phyloP scores from a whole-genome alignment of 2,113 vertebrate species.

The mouse (Mus musculus) region GRCm39 chr5:111442501-111443000 shows the following conservation, averaged over 20 bases:
- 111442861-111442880: not conserved
- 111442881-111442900: not conserved
- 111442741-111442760: not conserved
- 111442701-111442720: not conserved
- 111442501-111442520: conserved; percentile 29
- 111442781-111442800: not conserved
- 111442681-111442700: not conserved
- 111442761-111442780: not conserved
- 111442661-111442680: not conserved
- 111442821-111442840: not conserved
- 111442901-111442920: not conserved
- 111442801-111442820: not conserved
- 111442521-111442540: conserved; percentile 11
- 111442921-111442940: not conserved
- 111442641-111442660: not conserved
- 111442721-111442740: not conserved
- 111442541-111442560: not conserved
- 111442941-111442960: not conserved
- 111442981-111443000: not conserved
- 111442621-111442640: not conserved
- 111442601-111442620: not conserved
- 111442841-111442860: not conserved
- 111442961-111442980: not conserved
- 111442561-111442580: not conserved
- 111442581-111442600: not conserved